These are phyloP conservation scores for Tamandua tetradactyla DNA, from an alignment of 2,797 vertebrate genomes.

Conservation along the genomic window DNA sequence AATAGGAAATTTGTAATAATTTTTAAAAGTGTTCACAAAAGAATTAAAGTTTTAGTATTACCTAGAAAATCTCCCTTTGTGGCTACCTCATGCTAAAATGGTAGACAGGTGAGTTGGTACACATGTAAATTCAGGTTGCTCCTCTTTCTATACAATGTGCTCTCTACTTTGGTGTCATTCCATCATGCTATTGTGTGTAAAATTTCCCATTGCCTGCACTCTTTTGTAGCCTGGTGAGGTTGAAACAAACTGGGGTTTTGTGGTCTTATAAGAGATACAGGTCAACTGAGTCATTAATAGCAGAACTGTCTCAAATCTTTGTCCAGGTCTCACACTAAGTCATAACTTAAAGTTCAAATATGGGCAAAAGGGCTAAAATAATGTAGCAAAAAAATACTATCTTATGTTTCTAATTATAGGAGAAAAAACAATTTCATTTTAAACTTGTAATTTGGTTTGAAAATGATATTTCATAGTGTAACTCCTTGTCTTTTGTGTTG, in stretches of 20 bases:
- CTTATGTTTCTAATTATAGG: neutral
- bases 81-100: neutral
- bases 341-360: constrained; percentile 24
- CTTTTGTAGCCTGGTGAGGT: constrained; percentile 28
- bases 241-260: constrained; percentile 44
- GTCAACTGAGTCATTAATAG: constrained; percentile 48
- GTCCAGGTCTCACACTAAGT: constrained; percentile 19
- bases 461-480: constrained; percentile 23
- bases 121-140: neutral
- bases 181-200: neutral
- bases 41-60: neutral
- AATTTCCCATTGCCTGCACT: neutral
- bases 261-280: constrained; percentile 55
- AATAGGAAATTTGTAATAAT: neutral
- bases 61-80: neutral
- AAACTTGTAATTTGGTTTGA: constrained; percentile 7
- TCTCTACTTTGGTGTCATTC: neutral
- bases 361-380: constrained; percentile 21
- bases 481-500: neutral
- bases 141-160: neutral
- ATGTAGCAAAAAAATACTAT: neutral
- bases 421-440: neutral
- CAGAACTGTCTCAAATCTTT: constrained; percentile 49
- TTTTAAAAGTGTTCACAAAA: neutral
- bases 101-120: neutral